Base-by-base conservation (phyloP, 2,113 vertebrate genomes). In the Menidia beryllina region DNA sequence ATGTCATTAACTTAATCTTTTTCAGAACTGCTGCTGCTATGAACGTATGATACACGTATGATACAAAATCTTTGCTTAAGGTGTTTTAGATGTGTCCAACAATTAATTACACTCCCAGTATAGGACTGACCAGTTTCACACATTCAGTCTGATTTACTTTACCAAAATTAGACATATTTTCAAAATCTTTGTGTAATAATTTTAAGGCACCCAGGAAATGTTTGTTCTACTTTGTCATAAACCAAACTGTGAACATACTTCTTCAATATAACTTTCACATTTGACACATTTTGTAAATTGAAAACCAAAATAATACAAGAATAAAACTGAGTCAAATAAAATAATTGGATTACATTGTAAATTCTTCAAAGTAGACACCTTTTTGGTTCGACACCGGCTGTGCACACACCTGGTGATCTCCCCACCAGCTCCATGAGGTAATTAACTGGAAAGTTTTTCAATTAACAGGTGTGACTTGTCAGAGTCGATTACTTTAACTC, bases 1-100 rank as follows among this genome's bases (percentile, higher is more conserved):
- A 62, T 56, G 76, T 63, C 71, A 75, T 75, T 65, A 72, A 51
- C 55, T 62, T 72, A 24, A 62, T 69, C 69, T 75, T 58, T 74
- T 75, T 49, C 72, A 58, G 69, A 78, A 17, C 21, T 72, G 59
- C 73, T 72, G 58, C 55, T 74, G 59, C 79, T 66, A 56, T 63
- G 58, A 68, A 56, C 81, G 59, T 77, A 10, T 52, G 38, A n/a
- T n/a, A n/a, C n/a, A n/a, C n/a, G n/a, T n/a, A n/a, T n/a, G n/a
- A n/a, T n/a, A n/a, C n/a, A n/a, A n/a, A n/a, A n/a, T n/a, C n/a
- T n/a, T n/a, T n/a, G n/a, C n/a, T n/a, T n/a, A n/a, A n/a, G n/a
- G n/a, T n/a, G n/a, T n/a, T n/a, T n/a, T n/a, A n/a, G n/a, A n/a
- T n/a, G n/a, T n/a, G n/a, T n/a, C n/a, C n/a, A n/a, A n/a, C n/a